Conservation (phyloP, 1,140 invertebrate genomes). For the Trichomalopsis sarcophagae region DNA sequence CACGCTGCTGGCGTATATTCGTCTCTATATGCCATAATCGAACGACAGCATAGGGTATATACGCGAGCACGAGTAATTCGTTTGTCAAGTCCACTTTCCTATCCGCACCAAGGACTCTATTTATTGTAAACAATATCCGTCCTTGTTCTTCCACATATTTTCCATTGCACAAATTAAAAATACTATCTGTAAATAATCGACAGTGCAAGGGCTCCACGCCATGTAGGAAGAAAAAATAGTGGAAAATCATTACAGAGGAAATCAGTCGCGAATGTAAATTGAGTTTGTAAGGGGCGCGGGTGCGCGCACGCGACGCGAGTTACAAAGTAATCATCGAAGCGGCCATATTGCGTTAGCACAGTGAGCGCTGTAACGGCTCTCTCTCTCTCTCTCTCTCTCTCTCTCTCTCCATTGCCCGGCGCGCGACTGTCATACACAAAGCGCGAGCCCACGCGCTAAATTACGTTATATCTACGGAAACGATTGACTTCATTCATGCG, state of each 20-base stretch:
- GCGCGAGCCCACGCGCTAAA: slow-evolving; percentile 14
- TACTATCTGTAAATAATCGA: neutral
- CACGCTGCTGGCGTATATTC: too few species aligned
- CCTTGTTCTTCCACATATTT: too few species aligned
- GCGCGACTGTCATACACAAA: slow-evolving; percentile 26
- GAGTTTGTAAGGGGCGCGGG: slow-evolving; percentile 33
- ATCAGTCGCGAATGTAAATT: slow-evolving; percentile 32
- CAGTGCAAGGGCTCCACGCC: too few species aligned
- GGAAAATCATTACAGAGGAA: neutral
- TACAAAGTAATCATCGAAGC: slow-evolving; percentile 46
- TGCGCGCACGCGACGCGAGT: neutral
- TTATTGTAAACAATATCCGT: too few species aligned
- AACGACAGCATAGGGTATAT: too few species aligned
- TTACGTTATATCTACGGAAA: slow-evolving; percentile 43
- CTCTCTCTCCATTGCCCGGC: neutral
- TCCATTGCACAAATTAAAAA: neutral
- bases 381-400: neutral
- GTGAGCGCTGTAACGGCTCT: neutral
- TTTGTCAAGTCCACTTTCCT: too few species aligned
- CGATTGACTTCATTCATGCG: slow-evolving; percentile 38
- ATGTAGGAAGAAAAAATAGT: too few species aligned
- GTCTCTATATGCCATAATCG: too few species aligned
- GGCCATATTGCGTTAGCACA: slow-evolving; percentile 31
- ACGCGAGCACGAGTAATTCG: too few species aligned
- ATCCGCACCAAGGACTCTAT: too few species aligned